Evolutionary conservation across 2,888 invertebrate genomes (phyloP).

Genomic region (Acronicta psi): DNA sequence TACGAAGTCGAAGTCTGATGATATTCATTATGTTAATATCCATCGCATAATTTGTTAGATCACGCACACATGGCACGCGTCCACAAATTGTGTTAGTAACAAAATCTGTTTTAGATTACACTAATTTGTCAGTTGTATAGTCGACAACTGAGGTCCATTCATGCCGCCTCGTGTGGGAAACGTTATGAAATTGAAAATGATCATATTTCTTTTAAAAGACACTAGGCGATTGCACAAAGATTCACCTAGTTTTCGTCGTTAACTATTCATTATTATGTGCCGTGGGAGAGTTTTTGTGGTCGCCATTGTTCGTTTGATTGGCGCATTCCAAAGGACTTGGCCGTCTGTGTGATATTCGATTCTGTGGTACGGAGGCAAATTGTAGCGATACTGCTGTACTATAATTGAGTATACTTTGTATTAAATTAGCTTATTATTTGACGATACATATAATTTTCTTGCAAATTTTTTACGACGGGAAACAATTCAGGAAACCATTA

Average conservation of each 20-base stretch:
- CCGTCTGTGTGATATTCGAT: constrained; percentile 60
- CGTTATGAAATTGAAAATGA: constrained; percentile 88
- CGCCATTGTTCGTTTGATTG: constrained; percentile 84
- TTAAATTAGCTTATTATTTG: constrained; percentile 44
- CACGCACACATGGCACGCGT: constrained; percentile 73
- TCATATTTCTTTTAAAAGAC: constrained; percentile 89
- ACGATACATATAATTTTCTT: constrained; percentile 12
- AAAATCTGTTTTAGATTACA: constrained; percentile 87
- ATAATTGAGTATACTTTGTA: constrained; percentile 36
- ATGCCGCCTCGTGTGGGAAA: constrained; percentile 83
- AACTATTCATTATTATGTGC: constrained; percentile 88
- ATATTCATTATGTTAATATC: constrained; percentile 71
- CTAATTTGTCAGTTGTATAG: constrained; percentile 80
- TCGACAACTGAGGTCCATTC: constrained; percentile 76
- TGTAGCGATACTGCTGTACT: constrained; percentile 28
- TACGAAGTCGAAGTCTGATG: constrained; percentile 51
- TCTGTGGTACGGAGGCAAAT: constrained; percentile 28
- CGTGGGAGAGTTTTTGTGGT: constrained; percentile 85
- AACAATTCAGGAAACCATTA: too few species aligned
- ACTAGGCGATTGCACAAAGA: constrained; percentile 87
- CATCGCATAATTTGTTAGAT: constrained; percentile 71
- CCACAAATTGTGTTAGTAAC: constrained; percentile 67
- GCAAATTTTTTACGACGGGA: too few species aligned
- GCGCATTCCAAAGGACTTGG: constrained; percentile 81
- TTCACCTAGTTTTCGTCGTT: constrained; percentile 89